Evolutionary conservation across 1,140 invertebrate species (phyloP).

Genomic region (Nebria ingens): DNA sequence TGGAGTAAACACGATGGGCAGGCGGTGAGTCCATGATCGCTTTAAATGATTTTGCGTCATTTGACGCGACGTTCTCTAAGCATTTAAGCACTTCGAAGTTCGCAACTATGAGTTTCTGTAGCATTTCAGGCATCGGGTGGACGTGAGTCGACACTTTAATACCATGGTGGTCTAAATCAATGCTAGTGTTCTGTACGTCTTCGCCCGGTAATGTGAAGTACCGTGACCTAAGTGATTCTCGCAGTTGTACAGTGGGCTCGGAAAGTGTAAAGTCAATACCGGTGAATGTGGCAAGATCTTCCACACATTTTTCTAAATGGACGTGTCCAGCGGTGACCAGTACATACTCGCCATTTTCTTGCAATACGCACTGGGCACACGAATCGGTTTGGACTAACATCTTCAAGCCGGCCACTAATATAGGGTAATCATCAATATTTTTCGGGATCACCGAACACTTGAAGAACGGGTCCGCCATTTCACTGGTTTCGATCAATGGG

Average conservation of each 20-base stretch:
- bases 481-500: slow-evolving; percentile 75
- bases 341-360: slow-evolving; percentile 93
- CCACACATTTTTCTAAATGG: slow-evolving; percentile 89
- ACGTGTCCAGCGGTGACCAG: slow-evolving; percentile 96
- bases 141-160: background rate
- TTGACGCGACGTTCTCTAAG: too few relatives aligned
- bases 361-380: slow-evolving; percentile 80
- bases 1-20: background rate
- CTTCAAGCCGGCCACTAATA: slow-evolving; percentile 69
- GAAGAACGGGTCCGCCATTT: slow-evolving; percentile 73
- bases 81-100: background rate
- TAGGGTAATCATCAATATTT: slow-evolving; percentile 67
- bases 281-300: slow-evolving; percentile 76
- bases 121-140: background rate
- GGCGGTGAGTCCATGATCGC: background rate
- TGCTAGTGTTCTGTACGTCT: background rate
- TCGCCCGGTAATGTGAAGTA: too few relatives aligned
- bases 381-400: slow-evolving; percentile 88
- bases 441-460: slow-evolving; percentile 90
- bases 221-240: slow-evolving; percentile 60
- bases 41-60: background rate
- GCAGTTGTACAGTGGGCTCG: slow-evolving; percentile 90
- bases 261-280: slow-evolving; percentile 85
- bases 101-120: background rate
- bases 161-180: background rate